Evolutionary conservation across 64 coral and sea anemone genomes (phyloP).

Genomic region (Montipora foliosa): DNA sequence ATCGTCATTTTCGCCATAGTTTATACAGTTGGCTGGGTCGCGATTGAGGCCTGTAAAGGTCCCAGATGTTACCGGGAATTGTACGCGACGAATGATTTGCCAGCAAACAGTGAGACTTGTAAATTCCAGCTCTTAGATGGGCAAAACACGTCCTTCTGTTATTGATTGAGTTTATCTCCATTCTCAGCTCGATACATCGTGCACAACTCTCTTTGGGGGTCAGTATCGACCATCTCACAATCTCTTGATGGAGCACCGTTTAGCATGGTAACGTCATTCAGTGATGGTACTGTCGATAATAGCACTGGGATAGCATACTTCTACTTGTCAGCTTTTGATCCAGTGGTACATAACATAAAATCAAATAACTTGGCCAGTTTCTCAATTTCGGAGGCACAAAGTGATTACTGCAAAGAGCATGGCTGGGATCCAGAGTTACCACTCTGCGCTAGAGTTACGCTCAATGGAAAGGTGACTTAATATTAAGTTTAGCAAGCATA

Average conservation of each 20-base stretch:
- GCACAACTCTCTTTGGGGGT: conserved; percentile 37
- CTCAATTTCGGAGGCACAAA: conserved; percentile 19
- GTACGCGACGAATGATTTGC: too few relatives aligned
- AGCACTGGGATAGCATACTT: conserved; percentile 51
- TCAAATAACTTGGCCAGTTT: background rate
- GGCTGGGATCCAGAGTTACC: conserved; percentile 27
- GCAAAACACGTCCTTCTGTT: too few relatives aligned
- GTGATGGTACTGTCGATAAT: conserved; percentile 23
- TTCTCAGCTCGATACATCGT: conserved; percentile 34
- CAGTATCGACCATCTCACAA: conserved; percentile 18
- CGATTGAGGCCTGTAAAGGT: too few relatives aligned
- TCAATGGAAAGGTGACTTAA: conserved; percentile 34
- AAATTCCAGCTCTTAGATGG: too few relatives aligned
- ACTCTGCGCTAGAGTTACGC: conserved; percentile 22
- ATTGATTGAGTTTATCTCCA: background rate
- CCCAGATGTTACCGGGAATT: too few relatives aligned
- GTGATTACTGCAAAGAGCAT: conserved; percentile 36
- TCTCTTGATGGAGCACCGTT: conserved; percentile 28
- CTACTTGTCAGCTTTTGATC: background rate
- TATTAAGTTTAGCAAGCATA: background rate
- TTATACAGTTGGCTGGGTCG: too few relatives aligned
- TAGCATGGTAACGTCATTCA: conserved; percentile 27
- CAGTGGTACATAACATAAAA: background rate
- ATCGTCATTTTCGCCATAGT: too few relatives aligned
- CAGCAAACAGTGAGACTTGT: too few relatives aligned